These are phyloP conservation scores for Coboldia fuscipes DNA, from an alignment of 1,140 invertebrate genomes.

Conservation along the genomic window DNA sequence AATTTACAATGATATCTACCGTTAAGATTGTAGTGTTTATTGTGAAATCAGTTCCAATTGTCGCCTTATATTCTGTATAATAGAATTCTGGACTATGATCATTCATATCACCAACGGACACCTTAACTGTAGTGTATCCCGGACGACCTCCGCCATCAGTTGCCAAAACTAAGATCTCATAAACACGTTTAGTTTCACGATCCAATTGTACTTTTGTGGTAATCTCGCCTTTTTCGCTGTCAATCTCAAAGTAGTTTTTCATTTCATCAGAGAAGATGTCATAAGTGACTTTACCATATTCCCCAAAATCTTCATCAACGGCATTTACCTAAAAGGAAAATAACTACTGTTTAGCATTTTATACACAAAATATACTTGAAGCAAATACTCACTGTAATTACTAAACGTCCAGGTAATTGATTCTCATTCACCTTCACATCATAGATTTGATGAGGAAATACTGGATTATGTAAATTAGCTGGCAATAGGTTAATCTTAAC, in stretches of 20 bases:
- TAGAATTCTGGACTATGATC: conserved; percentile 70
- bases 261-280: conserved; percentile 58
- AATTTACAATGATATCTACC: conserved; percentile 23
- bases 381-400: conserved; percentile 29
- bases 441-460: conserved; percentile 50
- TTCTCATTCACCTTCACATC: conserved; percentile 64
- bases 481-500: conserved; percentile 60
- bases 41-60: conserved; percentile 38
- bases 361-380: background rate
- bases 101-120: conserved; percentile 65
- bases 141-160: conserved; percentile 64
- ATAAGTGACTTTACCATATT: conserved; percentile 60
- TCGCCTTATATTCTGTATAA: conserved; percentile 56
- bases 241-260: conserved; percentile 54
- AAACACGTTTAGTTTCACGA: conserved; percentile 48
- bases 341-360: background rate
- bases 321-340: conserved; percentile 36
- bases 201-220: conserved; percentile 54
- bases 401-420: conserved; percentile 44
- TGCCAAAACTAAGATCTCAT: conserved; percentile 65
- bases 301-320: conserved; percentile 56
- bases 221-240: conserved; percentile 57
- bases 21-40: conserved; percentile 40
- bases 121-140: conserved; percentile 54
- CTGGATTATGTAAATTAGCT: conserved; percentile 58